phyloP scores from a whole-genome alignment of 2,888 invertebrate species.

The Cosmia trapezina region DNA sequence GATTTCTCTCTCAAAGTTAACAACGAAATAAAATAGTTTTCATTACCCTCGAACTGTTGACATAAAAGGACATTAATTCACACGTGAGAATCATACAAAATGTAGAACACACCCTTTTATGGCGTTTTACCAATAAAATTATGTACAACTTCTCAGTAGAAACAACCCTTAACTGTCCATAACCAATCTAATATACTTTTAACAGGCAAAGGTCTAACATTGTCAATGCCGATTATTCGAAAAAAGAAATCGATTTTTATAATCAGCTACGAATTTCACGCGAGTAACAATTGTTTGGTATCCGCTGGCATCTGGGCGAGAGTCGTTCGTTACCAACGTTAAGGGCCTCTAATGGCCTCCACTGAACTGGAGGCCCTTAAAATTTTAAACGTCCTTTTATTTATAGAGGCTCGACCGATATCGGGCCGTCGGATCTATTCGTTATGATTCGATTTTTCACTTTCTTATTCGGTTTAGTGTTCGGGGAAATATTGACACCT shows the following conservation, averaged over 20 bases:
- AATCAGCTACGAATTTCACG: slow-evolving; percentile 80
- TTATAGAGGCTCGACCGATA: slow-evolving; percentile 85
- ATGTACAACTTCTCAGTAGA: slow-evolving; percentile 9
- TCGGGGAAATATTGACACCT: slow-evolving; percentile 40
- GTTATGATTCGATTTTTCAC: slow-evolving; percentile 79
- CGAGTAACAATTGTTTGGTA: slow-evolving; percentile 84
- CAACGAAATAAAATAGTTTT: slow-evolving; percentile 46
- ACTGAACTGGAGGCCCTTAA: slow-evolving; percentile 84
- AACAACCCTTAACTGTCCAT: slow-evolving; percentile 42
- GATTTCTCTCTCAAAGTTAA: slow-evolving; percentile 40
- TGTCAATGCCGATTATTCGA: slow-evolving; percentile 59
- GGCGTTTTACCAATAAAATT: slow-evolving; percentile 14
- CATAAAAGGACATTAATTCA: slow-evolving; percentile 39
- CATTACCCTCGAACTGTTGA: slow-evolving; percentile 42
- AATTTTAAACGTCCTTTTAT: slow-evolving; percentile 88
- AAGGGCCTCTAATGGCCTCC: slow-evolving; percentile 88
- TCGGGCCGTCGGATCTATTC: slow-evolving; percentile 80
- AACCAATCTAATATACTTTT: slow-evolving; percentile 52
- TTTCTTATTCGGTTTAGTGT: slow-evolving; percentile 53
- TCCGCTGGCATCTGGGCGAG: slow-evolving; percentile 80
- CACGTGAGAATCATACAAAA: slow-evolving; percentile 28
- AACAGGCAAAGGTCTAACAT: slow-evolving; percentile 60
- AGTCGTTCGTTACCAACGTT: slow-evolving; percentile 82
- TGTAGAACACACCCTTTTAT: slow-evolving; percentile 24
- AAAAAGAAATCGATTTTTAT: slow-evolving; percentile 72